Evolutionary conservation across 2,888 invertebrate genomes (phyloP).

Genomic region (Cheilosia variabilis): DNA sequence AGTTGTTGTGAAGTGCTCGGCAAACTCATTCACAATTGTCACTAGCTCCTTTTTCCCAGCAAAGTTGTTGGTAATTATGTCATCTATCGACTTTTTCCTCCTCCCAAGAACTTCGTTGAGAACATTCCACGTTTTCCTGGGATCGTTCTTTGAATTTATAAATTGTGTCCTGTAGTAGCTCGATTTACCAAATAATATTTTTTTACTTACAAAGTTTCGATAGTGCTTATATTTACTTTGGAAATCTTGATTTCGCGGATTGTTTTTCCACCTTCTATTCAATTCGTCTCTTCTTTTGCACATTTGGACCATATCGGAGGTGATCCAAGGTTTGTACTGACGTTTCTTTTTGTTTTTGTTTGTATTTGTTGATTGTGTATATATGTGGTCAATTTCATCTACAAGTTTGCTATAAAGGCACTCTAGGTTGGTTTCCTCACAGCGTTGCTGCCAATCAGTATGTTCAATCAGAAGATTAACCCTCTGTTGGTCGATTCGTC

Average conservation of each 20-base stretch:
- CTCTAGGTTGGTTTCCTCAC: constrained; percentile 17
- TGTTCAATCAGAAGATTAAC: constrained; percentile 22
- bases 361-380: constrained; percentile 6
- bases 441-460: constrained; percentile 11
- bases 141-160: constrained; percentile 12
- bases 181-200: not conserved
- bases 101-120: constrained; percentile 13
- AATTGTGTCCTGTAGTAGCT: constrained; percentile 13
- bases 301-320: constrained; percentile 1
- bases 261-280: constrained; percentile 30
- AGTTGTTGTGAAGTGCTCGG: not conserved
- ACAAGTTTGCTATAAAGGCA: constrained; percentile 20
- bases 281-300: constrained; percentile 17
- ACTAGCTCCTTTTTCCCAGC: not conserved
- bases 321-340: constrained; percentile 19
- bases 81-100: constrained; percentile 8
- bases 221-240: not conserved
- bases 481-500: constrained; percentile 23
- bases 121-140: constrained; percentile 9
- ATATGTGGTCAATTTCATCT: not conserved
- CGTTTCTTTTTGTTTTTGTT: constrained; percentile 11
- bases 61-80: constrained; percentile 12
- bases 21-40: constrained; percentile 8
- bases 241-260: constrained; percentile 1
- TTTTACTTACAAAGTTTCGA: constrained; percentile 21